A percentile compares a stretch with the other conserved stretches of the same genome.
These are phyloP conservation scores for Elymnias hypermnestra DNA, from an alignment of 1,140 invertebrate genomes.

Conservation along the genomic window DNA sequence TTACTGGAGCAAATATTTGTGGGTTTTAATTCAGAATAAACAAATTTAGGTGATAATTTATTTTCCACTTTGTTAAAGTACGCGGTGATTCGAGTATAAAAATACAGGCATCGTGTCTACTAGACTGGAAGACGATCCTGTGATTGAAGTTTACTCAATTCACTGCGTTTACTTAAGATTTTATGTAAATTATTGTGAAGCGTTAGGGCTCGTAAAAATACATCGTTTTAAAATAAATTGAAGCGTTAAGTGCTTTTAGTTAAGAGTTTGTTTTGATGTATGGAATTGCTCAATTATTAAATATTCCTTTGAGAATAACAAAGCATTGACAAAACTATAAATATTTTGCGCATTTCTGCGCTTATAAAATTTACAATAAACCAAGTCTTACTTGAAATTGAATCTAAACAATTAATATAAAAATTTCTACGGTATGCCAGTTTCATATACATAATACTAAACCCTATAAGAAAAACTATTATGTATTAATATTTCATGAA, in stretches of 20 bases:
- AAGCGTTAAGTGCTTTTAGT: not conserved
- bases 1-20: constrained; percentile 4
- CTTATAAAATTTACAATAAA: too few relatives aligned
- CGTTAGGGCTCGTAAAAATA: constrained; percentile 29
- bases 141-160: constrained; percentile 67
- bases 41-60: constrained; percentile 20
- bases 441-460: too few relatives aligned
- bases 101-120: constrained; percentile 30
- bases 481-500: too few relatives aligned
- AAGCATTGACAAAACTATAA: too few relatives aligned
- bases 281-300: too few relatives aligned
- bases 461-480: too few relatives aligned
- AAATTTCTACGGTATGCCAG: too few relatives aligned
- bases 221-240: constrained; percentile 12
- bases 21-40: constrained; percentile 9
- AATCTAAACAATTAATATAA: too few relatives aligned
- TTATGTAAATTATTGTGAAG: constrained; percentile 60
- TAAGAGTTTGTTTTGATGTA: too few relatives aligned
- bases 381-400: too few relatives aligned
- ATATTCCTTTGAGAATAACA: too few relatives aligned
- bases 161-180: constrained; percentile 57
- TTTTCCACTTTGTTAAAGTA: constrained; percentile 26
- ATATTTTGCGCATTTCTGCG: too few relatives aligned
- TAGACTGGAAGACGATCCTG: constrained; percentile 47
- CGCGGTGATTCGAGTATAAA: constrained; percentile 26